These are phyloP conservation scores for Ailuropoda melanoleuca DNA, from an alignment of 2,113 vertebrate species.

Conservation along the genomic window DNA sequence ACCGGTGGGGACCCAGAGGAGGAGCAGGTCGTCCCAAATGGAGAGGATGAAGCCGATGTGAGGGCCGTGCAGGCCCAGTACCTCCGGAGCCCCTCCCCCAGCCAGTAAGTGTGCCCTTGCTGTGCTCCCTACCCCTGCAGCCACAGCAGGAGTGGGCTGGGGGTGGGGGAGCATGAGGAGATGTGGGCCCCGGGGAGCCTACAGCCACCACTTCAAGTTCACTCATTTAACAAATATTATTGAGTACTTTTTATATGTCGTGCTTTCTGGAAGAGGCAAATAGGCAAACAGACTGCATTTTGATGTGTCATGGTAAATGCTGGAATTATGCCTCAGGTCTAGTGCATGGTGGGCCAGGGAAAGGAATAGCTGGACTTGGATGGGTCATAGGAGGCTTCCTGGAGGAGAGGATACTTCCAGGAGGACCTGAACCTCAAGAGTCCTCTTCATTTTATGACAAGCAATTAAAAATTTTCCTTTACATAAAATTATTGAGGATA, in stretches of 20 bases:
- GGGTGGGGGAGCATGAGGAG: rapidly evolving
- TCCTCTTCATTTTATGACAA: background rate
- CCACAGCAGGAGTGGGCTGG: rapidly evolving
- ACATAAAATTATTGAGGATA: background rate
- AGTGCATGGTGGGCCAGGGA: rapidly evolving
- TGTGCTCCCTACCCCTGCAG: rapidly evolving
- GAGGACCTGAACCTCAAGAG: background rate
- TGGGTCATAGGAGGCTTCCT: background rate
- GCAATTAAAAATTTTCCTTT: background rate
- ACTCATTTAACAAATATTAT: background rate
- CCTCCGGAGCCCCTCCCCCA: conserved; percentile 94
- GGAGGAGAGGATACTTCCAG: background rate
- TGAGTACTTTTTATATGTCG: rapidly evolving
- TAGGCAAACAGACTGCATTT: rapidly evolving
- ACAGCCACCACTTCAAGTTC: background rate
- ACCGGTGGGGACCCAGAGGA: conserved; percentile 80
- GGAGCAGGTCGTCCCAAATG: conserved; percentile 83
- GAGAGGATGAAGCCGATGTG: conserved; percentile 79
- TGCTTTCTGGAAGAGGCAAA: background rate
- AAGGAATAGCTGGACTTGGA: background rate
- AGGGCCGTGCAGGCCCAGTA: conserved; percentile 91
- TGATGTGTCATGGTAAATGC: rapidly evolving
- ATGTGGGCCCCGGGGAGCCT: background rate
- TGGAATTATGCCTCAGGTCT: too few species aligned
- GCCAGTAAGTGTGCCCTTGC: conserved; percentile 81